A percentile compares a stretch with the other conserved stretches of the same genome.
Conservation (phyloP, 64 coral and sea anemone species). For the Exaiptasia diaphana region DNA sequence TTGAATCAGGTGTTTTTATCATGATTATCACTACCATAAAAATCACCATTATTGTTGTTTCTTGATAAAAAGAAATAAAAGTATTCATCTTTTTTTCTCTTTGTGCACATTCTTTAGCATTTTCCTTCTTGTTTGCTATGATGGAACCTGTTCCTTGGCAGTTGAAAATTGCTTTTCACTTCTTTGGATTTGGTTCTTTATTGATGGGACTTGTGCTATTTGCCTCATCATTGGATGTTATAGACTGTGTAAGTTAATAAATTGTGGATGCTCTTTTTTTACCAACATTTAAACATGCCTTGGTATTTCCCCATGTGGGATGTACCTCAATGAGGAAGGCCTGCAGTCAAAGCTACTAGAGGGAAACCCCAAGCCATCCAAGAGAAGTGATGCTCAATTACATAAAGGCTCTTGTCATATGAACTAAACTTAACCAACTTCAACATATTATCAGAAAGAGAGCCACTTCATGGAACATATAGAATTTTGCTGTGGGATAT, state of each 20-base stretch:
- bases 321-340: too few species aligned
- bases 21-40: too few species aligned
- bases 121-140: conserved; percentile 88
- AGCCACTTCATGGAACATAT: too few species aligned
- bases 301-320: background rate
- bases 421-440: too few species aligned
- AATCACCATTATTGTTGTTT: too few species aligned
- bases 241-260: conserved; percentile 69
- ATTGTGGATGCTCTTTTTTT: background rate
- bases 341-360: too few species aligned
- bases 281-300: background rate
- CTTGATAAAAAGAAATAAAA: background rate
- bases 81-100: background rate
- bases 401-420: too few species aligned
- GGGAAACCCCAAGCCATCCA: background rate
- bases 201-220: conserved; percentile 93
- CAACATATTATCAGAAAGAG: too few species aligned
- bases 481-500: too few species aligned
- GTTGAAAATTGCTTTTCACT: conserved; percentile 98
- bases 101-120: conserved; percentile 55
- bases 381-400: background rate
- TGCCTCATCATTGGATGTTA: conserved; percentile 78
- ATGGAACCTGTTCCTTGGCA: conserved; percentile 99
- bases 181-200: conserved; percentile 97
- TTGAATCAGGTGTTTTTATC: too few species aligned